These are phyloP conservation scores for Anticlea derivata DNA, from an alignment of 2,888 invertebrate species.

Conservation along the genomic window DNA sequence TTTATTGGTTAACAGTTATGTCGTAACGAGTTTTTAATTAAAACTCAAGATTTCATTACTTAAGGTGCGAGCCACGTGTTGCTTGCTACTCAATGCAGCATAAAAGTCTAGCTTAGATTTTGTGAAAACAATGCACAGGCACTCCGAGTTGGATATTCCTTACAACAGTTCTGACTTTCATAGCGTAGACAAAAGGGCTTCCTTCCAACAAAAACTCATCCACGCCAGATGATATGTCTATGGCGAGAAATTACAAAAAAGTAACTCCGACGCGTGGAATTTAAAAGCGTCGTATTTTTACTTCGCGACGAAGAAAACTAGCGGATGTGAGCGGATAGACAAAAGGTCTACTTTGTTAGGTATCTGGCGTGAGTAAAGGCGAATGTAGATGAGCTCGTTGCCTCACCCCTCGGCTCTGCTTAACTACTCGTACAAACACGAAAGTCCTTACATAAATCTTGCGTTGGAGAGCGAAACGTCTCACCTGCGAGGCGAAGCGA, in stretches of 20 bases:
- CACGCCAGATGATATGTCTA: constrained; percentile 82
- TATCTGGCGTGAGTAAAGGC: constrained; percentile 69
- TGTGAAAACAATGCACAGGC: constrained; percentile 73
- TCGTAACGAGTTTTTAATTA: constrained; percentile 66
- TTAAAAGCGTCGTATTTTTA: constrained; percentile 75
- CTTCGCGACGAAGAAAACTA: constrained; percentile 68
- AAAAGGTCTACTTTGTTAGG: constrained; percentile 75
- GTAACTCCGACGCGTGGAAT: constrained; percentile 67
- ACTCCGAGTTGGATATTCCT: constrained; percentile 71
- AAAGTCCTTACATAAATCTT: constrained; percentile 84
- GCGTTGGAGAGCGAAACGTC: constrained; percentile 69
- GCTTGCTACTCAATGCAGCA: constrained; percentile 54
- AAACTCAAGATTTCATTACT: constrained; percentile 71
- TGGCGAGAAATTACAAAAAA: constrained; percentile 80
- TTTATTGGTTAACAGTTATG: constrained; percentile 58
- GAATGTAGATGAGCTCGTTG: constrained; percentile 75
- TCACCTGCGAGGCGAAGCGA: constrained; percentile 42
- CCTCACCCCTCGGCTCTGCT: constrained; percentile 57
- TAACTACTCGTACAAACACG: constrained; percentile 81
- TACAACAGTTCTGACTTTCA: constrained; percentile 81
- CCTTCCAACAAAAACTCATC: constrained; percentile 82
- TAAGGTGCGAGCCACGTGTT: constrained; percentile 70
- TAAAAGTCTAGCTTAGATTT: constrained; percentile 73
- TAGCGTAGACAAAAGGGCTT: constrained; percentile 78
- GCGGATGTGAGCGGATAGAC: constrained; percentile 75